Base-by-base conservation (phyloP, 2,888 invertebrate genomes). In the Cerastis rubricosa region DNA sequence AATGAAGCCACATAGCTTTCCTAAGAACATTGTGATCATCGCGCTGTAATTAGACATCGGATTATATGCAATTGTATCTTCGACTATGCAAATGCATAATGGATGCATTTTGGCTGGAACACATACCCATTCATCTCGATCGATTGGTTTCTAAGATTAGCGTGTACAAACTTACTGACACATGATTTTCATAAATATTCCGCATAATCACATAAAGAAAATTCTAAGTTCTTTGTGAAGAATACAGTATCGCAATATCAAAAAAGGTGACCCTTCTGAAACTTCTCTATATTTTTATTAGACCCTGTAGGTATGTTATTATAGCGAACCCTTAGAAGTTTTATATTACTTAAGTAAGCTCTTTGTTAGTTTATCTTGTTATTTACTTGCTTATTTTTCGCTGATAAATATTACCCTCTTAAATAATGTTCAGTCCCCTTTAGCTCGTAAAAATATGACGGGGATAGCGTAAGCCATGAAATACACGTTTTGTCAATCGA, bases 281-380 rank as follows among this genome's bases (percentile, higher is more conserved):
- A n/a, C 8, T 22, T 29, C 4, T 17, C 29, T 19, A 19, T 63
- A 47, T 67, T 25, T 51, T 6, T n/a, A 40, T 29, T 4, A n/a
- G 19, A 40, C 71, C 71, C 35, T 76, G 73, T n/a, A n/a, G n/a
- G n/a, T 74, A 76, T 85, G 71, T 79, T 71, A 74, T 69, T 74
- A 81, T 71, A 75, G 59, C 54, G 35, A 67, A 71, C 74, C 74
- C 76, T 86, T 67, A 66, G 49, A 79, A 81, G 80, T 83, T 80
- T 77, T 74, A 82, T 80, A 76, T 70, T 74, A 74, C 74, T 63
- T 71, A 74, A 74, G 73, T 72, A 59, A 83, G 76, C 70, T 76
- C 72, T 76, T 80, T 67, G 68, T 77, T 71, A 83, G 59, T 83
- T 82, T 83, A 74, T 71, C 61, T 74, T 80, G 68, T 85, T 73